A percentile compares a stretch with the other conserved stretches of the same genome.
phyloP scores from a whole-genome alignment of 2,113 vertebrate species.

The Callaeas wilsoni region DNA sequence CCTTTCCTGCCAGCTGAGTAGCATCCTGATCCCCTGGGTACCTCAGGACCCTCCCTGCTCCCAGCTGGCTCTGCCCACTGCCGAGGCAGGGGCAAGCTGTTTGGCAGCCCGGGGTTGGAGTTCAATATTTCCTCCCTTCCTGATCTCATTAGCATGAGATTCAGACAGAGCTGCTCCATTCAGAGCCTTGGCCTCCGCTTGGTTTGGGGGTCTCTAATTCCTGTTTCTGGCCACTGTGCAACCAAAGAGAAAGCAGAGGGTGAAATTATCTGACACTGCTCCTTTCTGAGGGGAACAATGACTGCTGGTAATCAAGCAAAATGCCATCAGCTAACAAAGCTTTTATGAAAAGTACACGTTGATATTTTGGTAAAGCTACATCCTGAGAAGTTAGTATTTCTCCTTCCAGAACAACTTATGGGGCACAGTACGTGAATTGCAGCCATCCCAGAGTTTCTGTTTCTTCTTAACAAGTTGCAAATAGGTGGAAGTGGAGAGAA shows the following conservation, averaged over 20 bases:
- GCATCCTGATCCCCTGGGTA: conserved; percentile 19
- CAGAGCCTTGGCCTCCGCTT: conserved; percentile 32
- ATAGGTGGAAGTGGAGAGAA: background rate
- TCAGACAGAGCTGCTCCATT: conserved; percentile 55
- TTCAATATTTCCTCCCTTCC: conserved; percentile 43
- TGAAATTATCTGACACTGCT: conserved; percentile 24
- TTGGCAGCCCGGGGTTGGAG: conserved; percentile 41
- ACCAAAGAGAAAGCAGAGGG: conserved; percentile 32
- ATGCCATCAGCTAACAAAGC: background rate
- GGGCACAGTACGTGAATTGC: background rate
- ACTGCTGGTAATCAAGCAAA: background rate
- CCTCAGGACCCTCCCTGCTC: background rate
- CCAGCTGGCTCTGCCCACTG: background rate
- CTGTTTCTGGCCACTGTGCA: conserved; percentile 27
- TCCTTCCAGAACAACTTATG: background rate
- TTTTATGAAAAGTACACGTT: background rate
- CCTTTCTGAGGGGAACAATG: conserved; percentile 32
- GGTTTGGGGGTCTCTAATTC: conserved; percentile 59
- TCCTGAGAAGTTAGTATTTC: background rate
- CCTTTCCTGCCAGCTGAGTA: conserved; percentile 50
- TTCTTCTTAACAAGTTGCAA: background rate
- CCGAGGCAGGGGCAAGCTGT: background rate
- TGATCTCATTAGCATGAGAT: conserved; percentile 63
- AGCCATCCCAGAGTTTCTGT: background rate
- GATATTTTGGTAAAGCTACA: background rate